These are phyloP conservation scores for Bombus terrestris DNA, from an alignment of 1,140 invertebrate species.

Conservation along the genomic window DNA sequence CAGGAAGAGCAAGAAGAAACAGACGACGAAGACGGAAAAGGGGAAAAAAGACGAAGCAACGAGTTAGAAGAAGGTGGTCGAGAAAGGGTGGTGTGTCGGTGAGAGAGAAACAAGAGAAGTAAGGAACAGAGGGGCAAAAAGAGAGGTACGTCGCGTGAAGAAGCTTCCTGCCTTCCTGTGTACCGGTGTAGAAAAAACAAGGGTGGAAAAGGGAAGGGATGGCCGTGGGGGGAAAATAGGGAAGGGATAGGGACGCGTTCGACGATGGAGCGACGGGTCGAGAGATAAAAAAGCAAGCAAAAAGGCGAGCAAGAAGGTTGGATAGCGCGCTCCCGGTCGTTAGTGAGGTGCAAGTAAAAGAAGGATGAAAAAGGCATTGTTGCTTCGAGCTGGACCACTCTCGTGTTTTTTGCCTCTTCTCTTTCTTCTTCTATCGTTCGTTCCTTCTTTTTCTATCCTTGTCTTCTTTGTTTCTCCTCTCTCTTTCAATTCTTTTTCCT, in stretches of 20 bases:
- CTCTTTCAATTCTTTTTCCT: not conserved
- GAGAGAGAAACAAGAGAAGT: conserved; percentile 18
- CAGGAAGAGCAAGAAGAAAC: conserved; percentile 8
- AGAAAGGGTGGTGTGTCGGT: not conserved
- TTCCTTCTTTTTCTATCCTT: not conserved
- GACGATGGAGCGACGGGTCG: conserved; percentile 24
- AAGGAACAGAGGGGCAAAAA: conserved; percentile 9
- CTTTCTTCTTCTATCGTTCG: not conserved
- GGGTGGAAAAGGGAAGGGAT: conserved; percentile 19
- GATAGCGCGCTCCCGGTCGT: conserved; percentile 36
- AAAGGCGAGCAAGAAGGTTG: conserved; percentile 42
- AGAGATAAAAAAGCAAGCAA: conserved; percentile 32
- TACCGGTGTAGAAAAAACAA: conserved; percentile 44
- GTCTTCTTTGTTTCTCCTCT: not conserved
- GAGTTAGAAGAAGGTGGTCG: not conserved
- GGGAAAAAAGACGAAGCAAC: not conserved
- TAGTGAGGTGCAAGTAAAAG: conserved; percentile 53
- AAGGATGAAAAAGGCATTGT: conserved; percentile 45
- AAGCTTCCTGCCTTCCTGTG: conserved; percentile 61
- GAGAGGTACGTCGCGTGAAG: conserved; percentile 56
- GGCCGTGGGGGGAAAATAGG: not conserved
- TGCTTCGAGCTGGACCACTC: conserved; percentile 15
- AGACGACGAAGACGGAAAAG: not conserved
- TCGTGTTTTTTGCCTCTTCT: not conserved
- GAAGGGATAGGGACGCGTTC: not conserved